Conservation (phyloP, 2,888 invertebrate genomes). For the Sphinx pinastri region DNA sequence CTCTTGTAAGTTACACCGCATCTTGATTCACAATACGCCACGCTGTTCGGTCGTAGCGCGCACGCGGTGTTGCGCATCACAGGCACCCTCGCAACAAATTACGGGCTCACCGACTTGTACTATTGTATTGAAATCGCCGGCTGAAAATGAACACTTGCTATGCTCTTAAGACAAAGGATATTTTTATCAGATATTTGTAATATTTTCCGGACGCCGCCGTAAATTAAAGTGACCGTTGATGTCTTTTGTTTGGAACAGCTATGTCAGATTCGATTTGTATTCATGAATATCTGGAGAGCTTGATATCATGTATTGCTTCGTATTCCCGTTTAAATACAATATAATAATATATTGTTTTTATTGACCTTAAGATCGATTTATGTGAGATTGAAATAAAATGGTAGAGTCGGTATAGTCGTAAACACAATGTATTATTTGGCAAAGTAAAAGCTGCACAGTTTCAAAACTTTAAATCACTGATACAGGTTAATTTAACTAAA, state of each 20-base stretch:
- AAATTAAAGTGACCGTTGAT: slow-evolving; percentile 28
- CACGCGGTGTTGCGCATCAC: not conserved
- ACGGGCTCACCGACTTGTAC: not conserved
- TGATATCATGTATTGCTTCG: not conserved
- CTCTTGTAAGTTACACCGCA: slow-evolving; percentile 7
- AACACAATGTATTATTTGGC: no score
- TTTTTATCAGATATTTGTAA: not conserved
- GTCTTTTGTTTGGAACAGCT: slow-evolving; percentile 27
- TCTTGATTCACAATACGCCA: slow-evolving; percentile 12
- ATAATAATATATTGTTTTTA: not conserved
- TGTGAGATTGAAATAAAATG: not conserved
- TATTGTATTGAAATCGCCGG: slow-evolving; percentile 10
- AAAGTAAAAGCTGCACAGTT: no score
- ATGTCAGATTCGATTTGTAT: slow-evolving; percentile 2
- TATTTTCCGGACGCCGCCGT: no score
- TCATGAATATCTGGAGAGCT: not conserved
- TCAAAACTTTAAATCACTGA: no score
- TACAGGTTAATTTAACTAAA: no score
- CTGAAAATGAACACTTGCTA: not conserved
- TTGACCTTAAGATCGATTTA: not conserved
- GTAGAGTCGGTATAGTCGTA: not conserved
- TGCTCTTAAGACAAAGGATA: slow-evolving; percentile 1
- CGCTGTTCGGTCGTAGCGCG: slow-evolving; percentile 9
- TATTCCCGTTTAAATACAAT: not conserved
- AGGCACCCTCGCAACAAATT: not conserved